Evolutionary conservation across 1,140 invertebrate species (phyloP), one percentile per base, ranked within the genome.

Genomic region (Homalodisca vitripennis): DNA sequence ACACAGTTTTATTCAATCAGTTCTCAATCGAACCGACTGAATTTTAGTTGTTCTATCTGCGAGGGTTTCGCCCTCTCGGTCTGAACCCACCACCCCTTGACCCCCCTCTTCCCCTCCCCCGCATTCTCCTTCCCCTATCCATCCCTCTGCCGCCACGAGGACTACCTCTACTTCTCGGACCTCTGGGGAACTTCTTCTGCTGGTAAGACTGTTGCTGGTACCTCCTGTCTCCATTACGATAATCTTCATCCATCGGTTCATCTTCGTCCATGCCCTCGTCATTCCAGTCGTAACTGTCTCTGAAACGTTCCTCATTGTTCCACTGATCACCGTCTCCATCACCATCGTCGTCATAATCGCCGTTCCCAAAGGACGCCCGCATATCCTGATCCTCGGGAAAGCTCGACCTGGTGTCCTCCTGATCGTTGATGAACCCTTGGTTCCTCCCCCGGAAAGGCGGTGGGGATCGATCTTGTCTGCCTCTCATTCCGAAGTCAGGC

Each of bases 301-400:
- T 60, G 29, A 32, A 60, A n/a, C 47, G 24, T 46, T 34, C 46
- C 24, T 70, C 55, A 12, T 66, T 24, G 30, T 48, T 32, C 53
- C 66, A 32, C n/a, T n/a, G n/a, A n/a, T n/a, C n/a, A n/a, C n/a
- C n/a, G 29, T 72, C 70, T 3, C 66, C 60, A 31, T 71, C 69
- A 14, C 55, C 53, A 30, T 68, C 47, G n/a, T 71, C 66, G 27
- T 71, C 27, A 48, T 67, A 70, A 1, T 60, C 57, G 17, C 34
- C 57, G 55, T 60, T 47, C 30, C 31, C 32, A 41, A 65, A 41
- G 17, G 64, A 48, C n/a, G 32, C 41, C 13, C 51, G 20, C 22
- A 32, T 57, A 65, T 64, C 63, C 27, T 22, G 26, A 31, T 32
- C 46, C 13, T 68, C 51, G 17, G 57, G n/a, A n/a, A 57, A 57